Evolutionary conservation across 2,888 invertebrate genomes (phyloP), one percentile per base, ranked within the genome.

Genomic region (Latrodectus hesperus): DNA sequence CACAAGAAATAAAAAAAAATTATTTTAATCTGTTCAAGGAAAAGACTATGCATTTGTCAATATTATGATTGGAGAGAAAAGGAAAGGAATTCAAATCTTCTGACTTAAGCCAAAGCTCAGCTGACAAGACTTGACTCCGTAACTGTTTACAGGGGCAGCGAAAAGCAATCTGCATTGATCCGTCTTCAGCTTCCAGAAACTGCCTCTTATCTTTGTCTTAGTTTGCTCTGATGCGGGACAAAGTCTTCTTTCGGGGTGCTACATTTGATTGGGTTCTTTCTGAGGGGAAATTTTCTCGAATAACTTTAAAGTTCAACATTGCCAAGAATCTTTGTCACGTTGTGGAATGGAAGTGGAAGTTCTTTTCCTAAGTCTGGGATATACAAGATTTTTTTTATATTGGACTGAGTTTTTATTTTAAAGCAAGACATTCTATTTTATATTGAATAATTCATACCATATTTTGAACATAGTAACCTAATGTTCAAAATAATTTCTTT

Each of bases 121-220:
- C 65, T 38, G 67, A 22, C 73, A 14, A 5, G 64, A 49, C 9
- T 49, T 38, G 51, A 17, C 22, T 22, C 9, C 10, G 9, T 72
- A 14, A 22, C 79, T 73, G 74, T 81, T 81, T 71, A 22, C 72
- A 38, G 8, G 64, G n/a, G 38, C 38, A 38, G 38, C 38, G 11
- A 49, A 74, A 81, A 74, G 81, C 73, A 81, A 81, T 81, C 81
- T 81, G 73, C 81, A 81, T 81, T 74, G 73, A 81, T 81, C 81
- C 52, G 22, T 53, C 38, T 70, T n/a, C n/a, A 53, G 67, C 55
- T 74, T 74, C 65, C 12, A 65, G 72, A 74, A 74, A n/a, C 38
- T 52, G 53, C 67, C 17, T 22, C 81, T 67, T 67, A 38, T 38
- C 38, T 73, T 74, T 74, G 72, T 74, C 72, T 80, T 49, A 26